Percentiles rank a stretch among this genome's conserved stretches.
Evolutionary conservation across 2,113 vertebrate species (phyloP).

Genomic region (Poeciliopsis prolifica): DNA sequence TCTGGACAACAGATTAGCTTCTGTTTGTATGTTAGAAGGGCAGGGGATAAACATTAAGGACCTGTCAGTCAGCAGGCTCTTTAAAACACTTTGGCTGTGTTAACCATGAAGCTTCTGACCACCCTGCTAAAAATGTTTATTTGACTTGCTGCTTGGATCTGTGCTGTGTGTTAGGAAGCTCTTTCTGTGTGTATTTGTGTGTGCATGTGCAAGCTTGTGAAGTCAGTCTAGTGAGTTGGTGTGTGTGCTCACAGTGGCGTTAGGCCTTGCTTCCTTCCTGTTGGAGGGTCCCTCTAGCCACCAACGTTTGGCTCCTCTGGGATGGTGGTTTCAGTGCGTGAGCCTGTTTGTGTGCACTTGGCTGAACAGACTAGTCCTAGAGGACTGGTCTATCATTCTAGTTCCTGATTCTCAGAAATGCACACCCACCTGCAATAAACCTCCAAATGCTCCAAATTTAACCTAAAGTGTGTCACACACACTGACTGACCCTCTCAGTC

Average conservation of each 20-base stretch:
- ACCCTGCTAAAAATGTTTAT: slow-evolving; percentile 68
- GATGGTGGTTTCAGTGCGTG: slow-evolving; percentile 47
- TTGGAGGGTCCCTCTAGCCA: slow-evolving; percentile 62
- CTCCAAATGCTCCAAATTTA: slow-evolving; percentile 45
- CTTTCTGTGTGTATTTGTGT: slow-evolving; percentile 3
- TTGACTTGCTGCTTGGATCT: slow-evolving; percentile 66
- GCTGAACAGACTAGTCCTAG: slow-evolving; percentile 70
- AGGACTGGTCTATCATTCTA: slow-evolving; percentile 63
- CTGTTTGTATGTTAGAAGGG: neutral
- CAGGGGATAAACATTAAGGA: slow-evolving; percentile 39
- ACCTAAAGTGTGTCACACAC: slow-evolving; percentile 34
- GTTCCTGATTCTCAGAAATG: slow-evolving; percentile 76
- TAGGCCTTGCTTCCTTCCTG: slow-evolving; percentile 76
- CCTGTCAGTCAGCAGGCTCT: slow-evolving; percentile 75
- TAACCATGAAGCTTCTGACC: slow-evolving; percentile 64
- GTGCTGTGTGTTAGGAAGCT: slow-evolving; percentile 25
- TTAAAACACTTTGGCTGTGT: slow-evolving; percentile 72
- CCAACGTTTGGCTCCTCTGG: slow-evolving; percentile 57
- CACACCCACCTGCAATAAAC: slow-evolving; percentile 65
- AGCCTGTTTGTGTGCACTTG: slow-evolving; percentile 39
- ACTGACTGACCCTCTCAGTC: slow-evolving; percentile 32
- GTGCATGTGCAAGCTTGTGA: slow-evolving; percentile 43
- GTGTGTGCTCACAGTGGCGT: slow-evolving; percentile 59
- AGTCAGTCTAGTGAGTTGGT: slow-evolving; percentile 38
- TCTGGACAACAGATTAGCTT: neutral